A percentile compares a stretch with the other conserved stretches of the same genome.
These are phyloP conservation scores for Pterocles gutturalis DNA, from an alignment of 2,113 vertebrate species.

Conservation along the genomic window DNA sequence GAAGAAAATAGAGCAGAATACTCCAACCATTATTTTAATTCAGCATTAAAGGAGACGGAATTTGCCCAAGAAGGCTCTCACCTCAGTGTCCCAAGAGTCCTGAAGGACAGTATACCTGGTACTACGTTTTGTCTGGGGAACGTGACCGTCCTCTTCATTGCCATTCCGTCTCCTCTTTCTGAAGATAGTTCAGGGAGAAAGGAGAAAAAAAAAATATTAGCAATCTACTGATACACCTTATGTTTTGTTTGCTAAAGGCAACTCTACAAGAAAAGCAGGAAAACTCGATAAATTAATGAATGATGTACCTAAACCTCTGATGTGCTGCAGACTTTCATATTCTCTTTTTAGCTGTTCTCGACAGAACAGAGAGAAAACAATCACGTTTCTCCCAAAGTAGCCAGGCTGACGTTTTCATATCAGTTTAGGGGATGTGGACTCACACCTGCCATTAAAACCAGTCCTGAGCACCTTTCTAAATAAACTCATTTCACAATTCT, in stretches of 20 bases:
- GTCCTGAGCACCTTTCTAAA: neutral
- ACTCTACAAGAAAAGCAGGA: no score
- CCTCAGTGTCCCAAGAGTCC: conserved; percentile 96
- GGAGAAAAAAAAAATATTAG: rapidly evolving
- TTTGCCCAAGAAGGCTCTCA: conserved; percentile 50
- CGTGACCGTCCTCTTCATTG: conserved; percentile 83
- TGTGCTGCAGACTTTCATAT: rapidly evolving
- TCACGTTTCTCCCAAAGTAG: neutral
- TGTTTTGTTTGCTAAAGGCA: neutral
- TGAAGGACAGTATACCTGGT: conserved; percentile 82
- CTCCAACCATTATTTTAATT: neutral
- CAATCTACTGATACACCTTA: rapidly evolving
- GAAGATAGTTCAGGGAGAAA: neutral
- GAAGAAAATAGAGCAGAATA: neutral
- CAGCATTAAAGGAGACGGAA: rapidly evolving
- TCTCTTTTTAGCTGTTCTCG: neutral
- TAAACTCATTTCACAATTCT: neutral
- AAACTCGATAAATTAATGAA: neutral
- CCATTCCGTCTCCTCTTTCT: conserved; percentile 92
- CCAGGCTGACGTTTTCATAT: neutral
- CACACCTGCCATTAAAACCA: neutral
- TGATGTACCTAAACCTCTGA: neutral
- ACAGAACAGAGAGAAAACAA: neutral
- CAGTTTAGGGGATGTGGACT: rapidly evolving
- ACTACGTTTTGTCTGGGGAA: conserved; percentile 88